These are phyloP conservation scores for Ormyrus pomaceus DNA, from an alignment of 2,888 invertebrate genomes.

Conservation along the genomic window DNA sequence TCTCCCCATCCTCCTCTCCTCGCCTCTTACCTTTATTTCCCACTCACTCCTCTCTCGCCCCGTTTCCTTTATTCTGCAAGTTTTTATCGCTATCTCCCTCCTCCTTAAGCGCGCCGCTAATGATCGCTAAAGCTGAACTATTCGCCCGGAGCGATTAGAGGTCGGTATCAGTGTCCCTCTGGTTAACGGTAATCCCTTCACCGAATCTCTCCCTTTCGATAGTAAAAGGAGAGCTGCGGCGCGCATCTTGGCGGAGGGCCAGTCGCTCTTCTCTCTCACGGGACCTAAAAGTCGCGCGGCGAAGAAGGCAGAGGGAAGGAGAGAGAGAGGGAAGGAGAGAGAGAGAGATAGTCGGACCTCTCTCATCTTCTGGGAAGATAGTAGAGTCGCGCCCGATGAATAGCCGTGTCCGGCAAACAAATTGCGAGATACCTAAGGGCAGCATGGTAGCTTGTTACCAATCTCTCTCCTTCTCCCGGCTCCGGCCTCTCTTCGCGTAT, in stretches of 20 bases:
- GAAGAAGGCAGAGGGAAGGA: not conserved
- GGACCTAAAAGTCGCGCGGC: not conserved
- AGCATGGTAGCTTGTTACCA: conserved; percentile 70
- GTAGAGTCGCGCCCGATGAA: conserved; percentile 73
- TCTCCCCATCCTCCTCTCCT: not conserved
- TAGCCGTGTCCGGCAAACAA: conserved; percentile 75
- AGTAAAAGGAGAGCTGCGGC: conserved; percentile 35
- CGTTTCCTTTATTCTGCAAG: conserved; percentile 13
- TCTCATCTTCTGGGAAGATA: conserved; percentile 71
- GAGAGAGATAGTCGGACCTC: conserved; percentile 61
- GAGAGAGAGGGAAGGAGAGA: conserved; percentile 30
- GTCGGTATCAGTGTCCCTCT: too few relatives aligned
- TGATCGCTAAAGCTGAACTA: conserved; percentile 63
- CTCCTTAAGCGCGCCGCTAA: conserved; percentile 60
- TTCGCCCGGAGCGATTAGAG: too few relatives aligned
- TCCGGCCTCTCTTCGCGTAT: not conserved
- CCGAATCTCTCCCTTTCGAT: conserved; percentile 55
- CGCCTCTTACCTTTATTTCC: conserved; percentile 3
- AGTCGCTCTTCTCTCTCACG: conserved; percentile 16
- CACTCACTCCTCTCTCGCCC: conserved; percentile 8
- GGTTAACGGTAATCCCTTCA: conserved; percentile 65
- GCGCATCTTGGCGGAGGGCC: conserved; percentile 37
- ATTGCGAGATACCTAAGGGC: conserved; percentile 72
- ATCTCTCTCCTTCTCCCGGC: conserved; percentile 56
- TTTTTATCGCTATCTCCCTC: conserved; percentile 32